Evolutionary conservation across 2,797 vertebrate species (phyloP), one percentile per base, ranked within the genome.

Genomic region (Novumbra hubbsi): DNA sequence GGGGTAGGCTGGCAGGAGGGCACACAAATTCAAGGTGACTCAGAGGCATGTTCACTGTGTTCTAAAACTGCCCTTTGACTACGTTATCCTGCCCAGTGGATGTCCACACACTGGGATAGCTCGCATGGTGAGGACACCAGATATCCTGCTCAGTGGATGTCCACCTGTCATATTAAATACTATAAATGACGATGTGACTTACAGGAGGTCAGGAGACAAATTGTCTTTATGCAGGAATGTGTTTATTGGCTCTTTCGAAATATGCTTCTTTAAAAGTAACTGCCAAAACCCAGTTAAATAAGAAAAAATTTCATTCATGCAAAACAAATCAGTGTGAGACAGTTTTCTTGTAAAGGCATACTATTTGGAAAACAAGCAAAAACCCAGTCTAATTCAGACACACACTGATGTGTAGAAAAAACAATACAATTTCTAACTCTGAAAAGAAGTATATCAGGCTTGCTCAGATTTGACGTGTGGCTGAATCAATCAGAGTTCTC

Each of bases 201-300:
- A 48, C 19, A 30, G 41, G 60, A 7, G 19, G 4, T 7, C n/a
- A 4, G 32, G 28, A 45, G 52, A 15, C 55, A 72, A 14, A 63
- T 63, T 32, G 48, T 71, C 24, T 70, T 27, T 4, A 21, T 2
- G 17, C 5, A 38, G 12, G 41, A 12, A 45, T 45, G 41, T 34
- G 62, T n/a, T 65, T 38, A 72, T 63, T 67, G 60, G 21, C 21
- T 34, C 67, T 45, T 60, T 32, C 6, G 1, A 30, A 64, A 77
- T 38, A 45, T 45, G 41, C 41, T 45, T 45, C 12, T 12, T 45
- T 45, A 70, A 12, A 17, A 17, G 50, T 55, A 55, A 38, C 4
- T 55, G 19, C 50, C 19, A 15, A 52, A 14, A 52, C 49, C 12
- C 49, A 52, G 16, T 16, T n/a, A 55, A 55, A 16, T 17, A 4